These are phyloP conservation scores for Mesocricetus auratus DNA, from an alignment of 2,113 vertebrate species.

Conservation along the genomic window DNA sequence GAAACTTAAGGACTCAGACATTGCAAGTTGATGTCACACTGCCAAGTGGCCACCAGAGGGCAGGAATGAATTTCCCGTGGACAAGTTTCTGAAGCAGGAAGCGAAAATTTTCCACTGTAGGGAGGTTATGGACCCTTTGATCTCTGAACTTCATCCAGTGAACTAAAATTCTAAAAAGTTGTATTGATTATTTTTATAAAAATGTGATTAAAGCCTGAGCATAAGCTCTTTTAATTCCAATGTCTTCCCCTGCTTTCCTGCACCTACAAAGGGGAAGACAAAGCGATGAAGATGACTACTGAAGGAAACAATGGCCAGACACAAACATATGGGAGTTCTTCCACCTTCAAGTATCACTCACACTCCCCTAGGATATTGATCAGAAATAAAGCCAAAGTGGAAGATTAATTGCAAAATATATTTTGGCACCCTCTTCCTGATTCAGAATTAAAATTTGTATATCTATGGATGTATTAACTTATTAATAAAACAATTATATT, in stretches of 20 bases:
- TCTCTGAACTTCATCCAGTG: background rate
- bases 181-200: background rate
- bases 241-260: background rate
- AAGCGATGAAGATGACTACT: no score
- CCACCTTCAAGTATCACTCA: background rate
- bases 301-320: background rate
- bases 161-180: background rate
- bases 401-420: conserved; percentile 44
- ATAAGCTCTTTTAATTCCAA: background rate
- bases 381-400: background rate
- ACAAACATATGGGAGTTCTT: background rate
- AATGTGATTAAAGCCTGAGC: conserved; percentile 35
- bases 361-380: background rate
- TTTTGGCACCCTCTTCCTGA: conserved; percentile 50
- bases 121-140: background rate
- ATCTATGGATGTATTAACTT: background rate
- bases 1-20: background rate
- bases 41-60: conserved; percentile 81
- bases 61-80: conserved; percentile 43
- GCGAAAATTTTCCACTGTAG: fast-evolving
- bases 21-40: background rate
- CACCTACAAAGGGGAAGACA: background rate
- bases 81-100: background rate
- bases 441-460: conserved; percentile 57
- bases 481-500: background rate